phyloP scores from a whole-genome alignment of 30 jellyfish, hydroid and myxozoan genomes.

The Aurelia coerulea region DNA sequence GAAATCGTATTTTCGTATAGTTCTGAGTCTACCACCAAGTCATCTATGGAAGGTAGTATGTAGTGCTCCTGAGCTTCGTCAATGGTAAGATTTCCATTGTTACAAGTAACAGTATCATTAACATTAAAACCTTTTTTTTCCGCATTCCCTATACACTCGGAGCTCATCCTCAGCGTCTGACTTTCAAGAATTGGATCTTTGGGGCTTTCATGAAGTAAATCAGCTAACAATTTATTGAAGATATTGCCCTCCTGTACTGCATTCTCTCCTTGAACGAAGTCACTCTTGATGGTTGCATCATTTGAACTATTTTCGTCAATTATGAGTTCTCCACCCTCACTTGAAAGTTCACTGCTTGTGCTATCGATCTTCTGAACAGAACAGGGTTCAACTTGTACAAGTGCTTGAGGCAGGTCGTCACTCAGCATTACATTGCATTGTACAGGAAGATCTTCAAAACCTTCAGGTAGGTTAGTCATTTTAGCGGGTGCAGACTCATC shows the following conservation, averaged over 20 bases:
- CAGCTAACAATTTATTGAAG: constrained; percentile 8
- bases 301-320: background rate
- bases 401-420: background rate
- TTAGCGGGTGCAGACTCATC: background rate
- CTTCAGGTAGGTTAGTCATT: background rate
- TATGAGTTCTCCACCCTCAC: background rate
- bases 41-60: too few species aligned
- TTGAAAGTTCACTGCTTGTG: background rate
- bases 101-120: too few species aligned
- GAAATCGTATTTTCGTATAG: too few species aligned
- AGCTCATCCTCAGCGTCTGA: too few species aligned
- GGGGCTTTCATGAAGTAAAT: constrained; percentile 2
- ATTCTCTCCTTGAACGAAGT: background rate
- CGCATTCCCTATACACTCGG: too few species aligned
- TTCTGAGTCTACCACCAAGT: too few species aligned
- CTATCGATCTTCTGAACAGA: background rate
- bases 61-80: too few species aligned
- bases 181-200: too few species aligned
- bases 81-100: too few species aligned
- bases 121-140: too few species aligned
- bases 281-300: background rate
- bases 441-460: constrained; percentile 10
- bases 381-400: background rate
- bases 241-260: background rate
- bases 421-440: background rate